phyloP scores from a whole-genome alignment of 2,888 invertebrate genomes.

The Drosophila prolongata region DNA sequence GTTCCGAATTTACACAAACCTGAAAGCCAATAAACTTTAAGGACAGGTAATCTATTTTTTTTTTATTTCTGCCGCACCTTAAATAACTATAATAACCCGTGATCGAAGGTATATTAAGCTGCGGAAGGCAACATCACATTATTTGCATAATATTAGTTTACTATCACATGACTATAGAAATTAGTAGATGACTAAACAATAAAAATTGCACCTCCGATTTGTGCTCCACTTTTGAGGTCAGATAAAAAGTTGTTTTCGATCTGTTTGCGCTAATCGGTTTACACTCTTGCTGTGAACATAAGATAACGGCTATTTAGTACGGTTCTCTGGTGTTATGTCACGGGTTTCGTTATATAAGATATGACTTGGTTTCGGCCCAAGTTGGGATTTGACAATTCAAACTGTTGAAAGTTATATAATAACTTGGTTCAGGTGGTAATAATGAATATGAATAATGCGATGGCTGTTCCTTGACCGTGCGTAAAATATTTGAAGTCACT shows the following conservation, averaged over 20 bases:
- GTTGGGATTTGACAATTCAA: background rate
- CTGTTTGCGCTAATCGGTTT: conserved; percentile 21
- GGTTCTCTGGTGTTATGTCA: conserved; percentile 24
- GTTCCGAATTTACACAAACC: background rate
- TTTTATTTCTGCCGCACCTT: conserved; percentile 15
- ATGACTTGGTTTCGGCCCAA: background rate
- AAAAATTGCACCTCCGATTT: background rate
- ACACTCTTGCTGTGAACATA: conserved; percentile 13
- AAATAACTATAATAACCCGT: conserved; percentile 12
- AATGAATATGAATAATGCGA: background rate
- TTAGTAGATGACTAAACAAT: conserved; percentile 4
- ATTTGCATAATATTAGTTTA: conserved; percentile 31
- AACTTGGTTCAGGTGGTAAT: background rate
- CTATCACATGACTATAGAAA: conserved; percentile 24
- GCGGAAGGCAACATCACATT: conserved; percentile 3
- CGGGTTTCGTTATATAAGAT: conserved; percentile 7
- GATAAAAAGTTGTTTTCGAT: conserved; percentile 32
- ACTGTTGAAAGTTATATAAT: conserved; percentile 4
- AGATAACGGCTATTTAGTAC: conserved; percentile 21
- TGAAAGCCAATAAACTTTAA: conserved; percentile 2
- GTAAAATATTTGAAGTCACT: conserved; percentile 3
- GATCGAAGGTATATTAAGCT: conserved; percentile 13
- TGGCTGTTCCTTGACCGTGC: background rate
- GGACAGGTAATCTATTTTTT: background rate
- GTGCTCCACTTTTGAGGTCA: conserved; percentile 23